A percentile compares a stretch with the other conserved stretches of the same genome.
Evolutionary conservation across 1,140 invertebrate genomes (phyloP).

Genomic region (Eumaeus atala): DNA sequence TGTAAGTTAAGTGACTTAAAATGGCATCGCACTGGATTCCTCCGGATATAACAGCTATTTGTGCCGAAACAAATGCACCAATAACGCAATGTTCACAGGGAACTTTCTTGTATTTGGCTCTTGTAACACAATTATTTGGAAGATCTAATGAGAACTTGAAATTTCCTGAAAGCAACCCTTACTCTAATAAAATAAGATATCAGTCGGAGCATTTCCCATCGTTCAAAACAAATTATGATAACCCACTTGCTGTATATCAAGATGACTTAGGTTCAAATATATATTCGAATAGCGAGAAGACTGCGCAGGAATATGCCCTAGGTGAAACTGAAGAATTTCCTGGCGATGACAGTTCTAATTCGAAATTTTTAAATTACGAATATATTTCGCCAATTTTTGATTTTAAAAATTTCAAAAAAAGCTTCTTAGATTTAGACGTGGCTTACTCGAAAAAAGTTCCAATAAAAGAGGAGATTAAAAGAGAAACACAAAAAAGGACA

Average conservation of each 20-base stretch:
- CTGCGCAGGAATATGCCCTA: neutral
- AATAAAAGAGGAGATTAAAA: conserved; percentile 21
- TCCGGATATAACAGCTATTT: conserved; percentile 73
- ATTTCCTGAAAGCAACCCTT: conserved; percentile 35
- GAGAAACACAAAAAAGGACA: conserved; percentile 13
- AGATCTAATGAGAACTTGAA: conserved; percentile 48
- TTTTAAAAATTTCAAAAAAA: conserved; percentile 30
- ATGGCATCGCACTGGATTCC: conserved; percentile 64
- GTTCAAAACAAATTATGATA: neutral
- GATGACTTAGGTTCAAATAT: too few species aligned
- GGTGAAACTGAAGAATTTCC: neutral
- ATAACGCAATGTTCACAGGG: conserved; percentile 75
- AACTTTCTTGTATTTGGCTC: conserved; percentile 74
- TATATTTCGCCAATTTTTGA: conserved; percentile 25
- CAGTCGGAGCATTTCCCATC: conserved; percentile 13
- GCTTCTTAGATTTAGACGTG: conserved; percentile 28
- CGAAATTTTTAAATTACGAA: neutral
- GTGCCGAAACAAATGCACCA: conserved; percentile 62
- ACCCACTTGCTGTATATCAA: conserved; percentile 12
- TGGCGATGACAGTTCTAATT: conserved; percentile 13
- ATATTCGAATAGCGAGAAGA: too few species aligned
- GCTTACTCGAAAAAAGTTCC: conserved; percentile 36
- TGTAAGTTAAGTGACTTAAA: conserved; percentile 3
- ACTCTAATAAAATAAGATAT: conserved; percentile 10
- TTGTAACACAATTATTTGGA: conserved; percentile 76